Conservation (phyloP, 2,888 invertebrate species). For the Drosophila infuscata region DNA sequence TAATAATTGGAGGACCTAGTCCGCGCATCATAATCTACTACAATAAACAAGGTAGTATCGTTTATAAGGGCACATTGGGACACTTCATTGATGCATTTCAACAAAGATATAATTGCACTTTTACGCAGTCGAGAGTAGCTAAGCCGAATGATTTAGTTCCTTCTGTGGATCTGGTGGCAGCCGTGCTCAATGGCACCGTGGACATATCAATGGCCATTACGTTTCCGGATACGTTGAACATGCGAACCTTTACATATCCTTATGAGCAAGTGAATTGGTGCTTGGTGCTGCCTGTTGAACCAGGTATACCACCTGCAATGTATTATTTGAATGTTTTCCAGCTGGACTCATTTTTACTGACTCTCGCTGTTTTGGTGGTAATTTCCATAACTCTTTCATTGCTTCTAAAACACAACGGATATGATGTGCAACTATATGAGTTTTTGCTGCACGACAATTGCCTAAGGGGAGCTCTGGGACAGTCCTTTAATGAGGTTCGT, state of each 20-base stretch:
- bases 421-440: slow-evolving; percentile 52
- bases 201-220: slow-evolving; percentile 73
- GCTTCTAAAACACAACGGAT: slow-evolving; percentile 59
- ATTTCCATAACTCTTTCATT: slow-evolving; percentile 69
- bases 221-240: slow-evolving; percentile 37
- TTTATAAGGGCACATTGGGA: slow-evolving; percentile 69
- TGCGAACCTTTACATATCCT: slow-evolving; percentile 66
- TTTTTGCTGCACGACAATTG: slow-evolving; percentile 78
- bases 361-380: slow-evolving; percentile 51
- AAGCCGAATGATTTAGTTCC: slow-evolving; percentile 43
- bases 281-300: slow-evolving; percentile 78
- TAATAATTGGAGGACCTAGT: slow-evolving; percentile 66
- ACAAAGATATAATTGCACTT: slow-evolving; percentile 65
- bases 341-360: slow-evolving; percentile 59
- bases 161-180: slow-evolving; percentile 49
- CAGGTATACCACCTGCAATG: slow-evolving; percentile 68
- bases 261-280: slow-evolving; percentile 74
- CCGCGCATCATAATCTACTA: slow-evolving; percentile 75
- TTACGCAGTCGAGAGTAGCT: slow-evolving; percentile 54
- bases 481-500: slow-evolving; percentile 71
- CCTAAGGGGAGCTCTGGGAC: slow-evolving; percentile 77
- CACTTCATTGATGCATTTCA: slow-evolving; percentile 73
- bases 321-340: slow-evolving; percentile 77
- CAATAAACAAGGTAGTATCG: slow-evolving; percentile 34
- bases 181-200: slow-evolving; percentile 68